Percentiles rank a stretch among this genome's conserved stretches.
Evolutionary conservation across 2,888 invertebrate species (phyloP).

Genomic region (Diloba caeruleocephala): DNA sequence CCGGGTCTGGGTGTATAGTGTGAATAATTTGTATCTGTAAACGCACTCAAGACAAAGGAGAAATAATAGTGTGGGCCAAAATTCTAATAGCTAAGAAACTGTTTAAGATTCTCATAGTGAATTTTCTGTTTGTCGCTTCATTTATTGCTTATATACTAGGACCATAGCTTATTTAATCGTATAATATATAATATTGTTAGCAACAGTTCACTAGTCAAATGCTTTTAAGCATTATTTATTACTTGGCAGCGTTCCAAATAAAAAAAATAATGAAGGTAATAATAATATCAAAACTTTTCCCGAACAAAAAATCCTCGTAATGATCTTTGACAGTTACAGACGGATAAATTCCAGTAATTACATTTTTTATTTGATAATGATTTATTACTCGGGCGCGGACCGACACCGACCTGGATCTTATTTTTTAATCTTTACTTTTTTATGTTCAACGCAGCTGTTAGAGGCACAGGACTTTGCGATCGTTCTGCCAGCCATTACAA

Average conservation of each 20-base stretch:
- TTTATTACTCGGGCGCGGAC: conserved; percentile 18
- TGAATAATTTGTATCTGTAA: too few species aligned
- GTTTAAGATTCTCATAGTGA: too few species aligned
- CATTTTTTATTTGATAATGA: conserved; percentile 11
- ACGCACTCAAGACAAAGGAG: too few species aligned
- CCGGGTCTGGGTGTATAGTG: too few species aligned
- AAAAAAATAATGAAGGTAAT: conserved; percentile 3
- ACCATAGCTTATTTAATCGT: too few species aligned
- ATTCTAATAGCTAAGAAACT: too few species aligned
- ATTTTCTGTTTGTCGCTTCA: too few species aligned
- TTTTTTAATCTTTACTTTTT: conserved; percentile 45
- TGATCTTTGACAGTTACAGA: not conserved
- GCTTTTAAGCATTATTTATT: not conserved
- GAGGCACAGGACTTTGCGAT: conserved; percentile 16
- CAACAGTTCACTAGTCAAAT: not conserved
- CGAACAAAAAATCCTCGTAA: not conserved
- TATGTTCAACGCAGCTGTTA: conserved; percentile 45
- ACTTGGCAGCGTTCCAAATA: not conserved
- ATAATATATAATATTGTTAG: not conserved
- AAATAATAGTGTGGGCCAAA: too few species aligned
- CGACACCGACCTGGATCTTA: conserved; percentile 12
- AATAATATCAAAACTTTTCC: not conserved
- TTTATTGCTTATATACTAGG: too few species aligned
- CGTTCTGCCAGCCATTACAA: conserved; percentile 43
- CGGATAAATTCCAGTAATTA: conserved; percentile 4